Evolutionary conservation across 1,140 invertebrate genomes (phyloP), one percentile per base, ranked within the genome.

Genomic region (Chironomus striatipennis): DNA sequence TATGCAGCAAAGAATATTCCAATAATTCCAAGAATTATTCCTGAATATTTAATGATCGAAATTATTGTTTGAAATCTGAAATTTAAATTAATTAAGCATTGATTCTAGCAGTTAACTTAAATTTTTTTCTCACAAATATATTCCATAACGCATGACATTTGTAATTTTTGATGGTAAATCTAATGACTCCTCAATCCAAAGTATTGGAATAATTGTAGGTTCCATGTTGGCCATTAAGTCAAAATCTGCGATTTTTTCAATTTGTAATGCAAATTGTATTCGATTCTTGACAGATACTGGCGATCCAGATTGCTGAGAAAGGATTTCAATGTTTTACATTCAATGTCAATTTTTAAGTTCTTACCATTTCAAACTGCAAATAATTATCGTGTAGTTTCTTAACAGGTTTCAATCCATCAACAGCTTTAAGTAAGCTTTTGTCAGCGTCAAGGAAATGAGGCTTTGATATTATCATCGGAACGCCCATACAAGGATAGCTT

Each of bases 341-440:
- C n/a, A n/a, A n/a, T n/a, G n/a, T n/a, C n/a, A n/a, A n/a, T n/a
- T 57, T 15, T 57, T 5, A 57, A 57, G 9, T 57, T 15, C n/a
- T 57, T 57, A 57, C 47, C 47, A 57, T 57, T 57, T 57, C 47
- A 57, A 57, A 57, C n/a, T 57, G 47, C 12, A 57, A 57, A n/a
- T 1, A n/a, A 15, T 57, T 57, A 15, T 57, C 47, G 15, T 57
- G 47, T 5, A n/a, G 12, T 15, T 57, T 57, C 12, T n/a, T 57
- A n/a, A n/a, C 12, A n/a, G 47, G 47, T 57, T 57, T 57, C 12
- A 57, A 57, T 57, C 47, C 47, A n/a, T 57, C n/a, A 5, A 57
- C 47, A 57, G 8, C 47, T 1, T 12, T 15, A 1, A 57, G 47
- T 15, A 57, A 57, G 5, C 1, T 15, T 57, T 4, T 57, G n/a